phyloP scores from a whole-genome alignment of 2,888 invertebrate species.

The Panopea generosa region DNA sequence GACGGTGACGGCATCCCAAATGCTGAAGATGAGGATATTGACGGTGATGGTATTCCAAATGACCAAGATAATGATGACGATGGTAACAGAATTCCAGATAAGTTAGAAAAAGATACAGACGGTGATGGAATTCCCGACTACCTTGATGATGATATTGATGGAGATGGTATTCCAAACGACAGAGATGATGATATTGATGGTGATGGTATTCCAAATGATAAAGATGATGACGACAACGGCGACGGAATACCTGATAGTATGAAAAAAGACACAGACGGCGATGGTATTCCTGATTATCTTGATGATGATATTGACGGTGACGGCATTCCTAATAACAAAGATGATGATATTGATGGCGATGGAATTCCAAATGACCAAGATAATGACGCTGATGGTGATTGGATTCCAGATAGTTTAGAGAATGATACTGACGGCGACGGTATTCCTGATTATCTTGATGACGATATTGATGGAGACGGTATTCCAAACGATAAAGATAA shows the following conservation, averaged over 20 bases:
- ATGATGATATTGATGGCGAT: conserved; percentile 69
- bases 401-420: conserved; percentile 75
- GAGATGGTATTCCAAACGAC: conserved; percentile 81
- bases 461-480: conserved; percentile 76
- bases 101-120: conserved; percentile 66
- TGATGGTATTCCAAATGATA: conserved; percentile 70
- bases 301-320: conserved; percentile 79
- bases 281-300: conserved; percentile 77
- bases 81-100: conserved; percentile 80
- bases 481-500: conserved; percentile 72
- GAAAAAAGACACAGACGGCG: conserved; percentile 75
- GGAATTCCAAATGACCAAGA: conserved; percentile 73
- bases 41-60: conserved; percentile 79
- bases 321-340: conserved; percentile 77
- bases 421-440: conserved; percentile 72
- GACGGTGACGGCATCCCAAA: conserved; percentile 80
- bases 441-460: conserved; percentile 72
- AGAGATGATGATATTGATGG: conserved; percentile 76
- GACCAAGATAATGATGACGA: conserved; percentile 64
- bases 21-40: conserved; percentile 72
- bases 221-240: background rate
- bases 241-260: conserved; percentile 80
- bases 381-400: conserved; percentile 79
- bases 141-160: conserved; percentile 72
- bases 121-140: conserved; percentile 76